These are phyloP conservation scores for Mus spicilegus DNA, from an alignment of 2,113 vertebrate genomes.

Conservation along the genomic window DNA sequence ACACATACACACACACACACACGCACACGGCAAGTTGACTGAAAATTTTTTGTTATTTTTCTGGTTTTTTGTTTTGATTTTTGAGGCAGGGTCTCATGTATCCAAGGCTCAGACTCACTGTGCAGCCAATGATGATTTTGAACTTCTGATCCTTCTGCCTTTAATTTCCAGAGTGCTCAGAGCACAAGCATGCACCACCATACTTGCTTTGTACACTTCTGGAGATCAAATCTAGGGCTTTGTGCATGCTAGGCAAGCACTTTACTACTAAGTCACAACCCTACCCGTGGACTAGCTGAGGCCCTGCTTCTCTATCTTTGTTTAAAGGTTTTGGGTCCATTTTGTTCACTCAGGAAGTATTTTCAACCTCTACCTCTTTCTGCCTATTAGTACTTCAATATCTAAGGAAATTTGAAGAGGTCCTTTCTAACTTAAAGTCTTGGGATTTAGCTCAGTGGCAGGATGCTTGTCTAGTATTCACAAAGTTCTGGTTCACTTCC, in stretches of 20 bases:
- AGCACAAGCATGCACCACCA: not conserved
- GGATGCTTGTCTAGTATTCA: not conserved
- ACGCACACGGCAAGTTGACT: not conserved
- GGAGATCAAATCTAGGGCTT: not conserved
- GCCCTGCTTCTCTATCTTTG: not conserved
- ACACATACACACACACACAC: not conserved
- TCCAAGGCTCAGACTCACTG: not conserved
- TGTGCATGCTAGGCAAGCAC: not conserved
- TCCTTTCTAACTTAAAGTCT: constrained; percentile 37
- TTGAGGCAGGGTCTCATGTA: not conserved
- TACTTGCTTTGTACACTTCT: not conserved
- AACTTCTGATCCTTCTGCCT: not conserved
- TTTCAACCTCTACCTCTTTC: not conserved
- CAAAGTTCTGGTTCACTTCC: not conserved
- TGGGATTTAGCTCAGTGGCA: not conserved
- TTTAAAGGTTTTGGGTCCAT: constrained; percentile 35
- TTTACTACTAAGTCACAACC: not conserved
- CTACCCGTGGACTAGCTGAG: not conserved
- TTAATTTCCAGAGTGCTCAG: not conserved
- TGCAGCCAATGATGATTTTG: not conserved
- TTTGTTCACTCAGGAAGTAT: constrained; percentile 34
- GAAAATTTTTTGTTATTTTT: not conserved
- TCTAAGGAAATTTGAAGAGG: constrained; percentile 48
- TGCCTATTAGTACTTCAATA: not conserved
- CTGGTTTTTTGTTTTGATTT: not conserved